Base-by-base conservation (phyloP, 2,797 vertebrate genomes). In the Lerista edwardsae region DNA sequence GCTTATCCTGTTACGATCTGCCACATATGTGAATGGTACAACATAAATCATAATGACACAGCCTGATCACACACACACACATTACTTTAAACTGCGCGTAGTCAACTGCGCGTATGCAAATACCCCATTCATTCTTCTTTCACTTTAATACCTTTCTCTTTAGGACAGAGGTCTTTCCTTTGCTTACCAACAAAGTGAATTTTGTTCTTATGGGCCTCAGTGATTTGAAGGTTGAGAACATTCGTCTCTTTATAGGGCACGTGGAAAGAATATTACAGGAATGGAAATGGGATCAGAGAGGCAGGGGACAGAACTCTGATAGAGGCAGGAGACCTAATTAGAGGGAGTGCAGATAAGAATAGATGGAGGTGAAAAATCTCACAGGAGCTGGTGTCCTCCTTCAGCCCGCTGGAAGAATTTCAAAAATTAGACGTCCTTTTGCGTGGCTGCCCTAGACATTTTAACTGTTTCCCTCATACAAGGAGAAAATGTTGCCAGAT, bases 241-340 rank as follows among this genome's bases (percentile, higher is more conserved):
- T 19, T 27, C 82, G 81, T 79, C 85, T 83, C 67, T 92, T 92
- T 84, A 80, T 71, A 91, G 84, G 89, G 27, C 0, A 71, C 83
- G 61, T 71, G 11, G 84, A 69, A 93, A 91, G 11, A 86, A 31
- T 36, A 81, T 67, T 84, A 19, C 51, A 27, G 82, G 84, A 41
- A 75, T 41, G 76, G 91, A 91, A 94, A 94, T 41, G 82, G 75
- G 90, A 90, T 90, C 91, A 93, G 83, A 86, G 89, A 62, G 85
- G 47, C 55, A 51, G 85, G 74, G 86, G 85, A 72, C 89, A 55
- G 89, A 68, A 78, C 84, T 79, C 47, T 21, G 67, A 36, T 75
- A 75, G 75, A 80, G 77, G 84, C 62, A 89, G 27, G 80, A 93
- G 91, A 90, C 86, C 94, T 91, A 93, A 93, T 94, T 92, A 91